Percentiles rank a stretch among this genome's conserved stretches.
Conservation (phyloP, 2,888 invertebrate genomes). For the Drosophila longiperda region DNA sequence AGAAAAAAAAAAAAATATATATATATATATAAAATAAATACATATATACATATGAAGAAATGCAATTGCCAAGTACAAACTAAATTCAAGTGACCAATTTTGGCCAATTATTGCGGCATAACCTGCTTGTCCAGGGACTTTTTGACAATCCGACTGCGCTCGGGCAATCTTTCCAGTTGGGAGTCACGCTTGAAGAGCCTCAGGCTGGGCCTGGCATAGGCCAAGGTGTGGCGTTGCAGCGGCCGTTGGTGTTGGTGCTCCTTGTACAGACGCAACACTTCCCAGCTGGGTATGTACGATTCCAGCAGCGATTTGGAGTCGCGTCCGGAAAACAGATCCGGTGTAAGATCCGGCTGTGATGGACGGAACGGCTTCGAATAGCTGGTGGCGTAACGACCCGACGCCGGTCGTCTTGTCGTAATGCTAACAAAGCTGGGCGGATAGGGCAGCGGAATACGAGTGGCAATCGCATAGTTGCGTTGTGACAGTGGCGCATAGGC, state of each 20-base stretch:
- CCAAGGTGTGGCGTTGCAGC: slow-evolving; percentile 59
- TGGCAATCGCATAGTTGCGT: slow-evolving; percentile 52
- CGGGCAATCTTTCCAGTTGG: slow-evolving; percentile 11
- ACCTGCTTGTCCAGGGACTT: slow-evolving; percentile 55
- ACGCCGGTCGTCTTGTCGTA: slow-evolving; percentile 67
- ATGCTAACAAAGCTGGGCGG: slow-evolving; percentile 83
- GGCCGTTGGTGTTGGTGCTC: slow-evolving; percentile 53
- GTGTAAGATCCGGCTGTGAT: slow-evolving; percentile 63
- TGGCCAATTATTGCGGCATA: slow-evolving; percentile 3
- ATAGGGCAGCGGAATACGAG: slow-evolving; percentile 73
- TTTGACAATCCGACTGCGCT: slow-evolving; percentile 54
- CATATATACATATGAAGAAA: slow-evolving; percentile 9
- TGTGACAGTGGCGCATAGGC: slow-evolving; percentile 77
- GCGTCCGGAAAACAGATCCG: slow-evolving; percentile 80
- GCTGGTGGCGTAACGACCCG: slow-evolving; percentile 12
- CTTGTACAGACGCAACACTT: slow-evolving; percentile 80
- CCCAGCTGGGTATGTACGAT: slow-evolving; percentile 87
- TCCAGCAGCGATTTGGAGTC: slow-evolving; percentile 86
- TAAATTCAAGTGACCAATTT: slow-evolving; percentile 21
- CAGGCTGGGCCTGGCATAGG: slow-evolving; percentile 55
- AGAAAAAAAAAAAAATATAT: background rate
- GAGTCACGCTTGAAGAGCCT: slow-evolving; percentile 64
- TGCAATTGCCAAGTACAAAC: slow-evolving; percentile 22
- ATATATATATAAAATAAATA: background rate
- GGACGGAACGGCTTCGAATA: slow-evolving; percentile 63